Evolutionary conservation across 2,888 invertebrate species (phyloP).

Genomic region (Aproaerema taeniolella): DNA sequence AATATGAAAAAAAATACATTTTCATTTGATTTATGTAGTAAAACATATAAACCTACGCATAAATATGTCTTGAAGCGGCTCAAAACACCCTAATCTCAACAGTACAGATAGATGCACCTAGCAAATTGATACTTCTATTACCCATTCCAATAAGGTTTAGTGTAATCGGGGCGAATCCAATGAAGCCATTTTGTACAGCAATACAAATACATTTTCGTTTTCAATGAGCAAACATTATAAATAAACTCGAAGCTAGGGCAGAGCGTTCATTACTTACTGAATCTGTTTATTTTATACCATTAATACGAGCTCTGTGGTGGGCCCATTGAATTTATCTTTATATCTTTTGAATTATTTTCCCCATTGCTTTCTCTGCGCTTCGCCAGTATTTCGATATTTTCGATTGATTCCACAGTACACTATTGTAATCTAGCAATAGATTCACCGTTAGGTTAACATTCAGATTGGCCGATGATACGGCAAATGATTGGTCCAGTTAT

Average conservation of each 20-base stretch:
- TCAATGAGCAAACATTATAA: conserved; percentile 39
- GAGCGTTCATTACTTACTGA: conserved; percentile 39
- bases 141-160: conserved; percentile 44
- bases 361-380: conserved; percentile 23
- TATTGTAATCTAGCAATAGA: conserved; percentile 23
- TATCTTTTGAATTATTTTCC: conserved; percentile 42
- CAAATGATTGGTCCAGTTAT: conserved; percentile 52
- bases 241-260: conserved; percentile 30
- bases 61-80: too few species aligned
- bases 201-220: conserved; percentile 39
- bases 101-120: too few species aligned
- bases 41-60: too few species aligned
- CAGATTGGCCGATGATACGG: conserved; percentile 47
- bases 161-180: conserved; percentile 7
- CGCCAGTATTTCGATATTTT: conserved; percentile 36
- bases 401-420: conserved; percentile 41
- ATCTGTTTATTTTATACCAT: conserved; percentile 46
- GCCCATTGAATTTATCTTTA: conserved; percentile 50
- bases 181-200: conserved; percentile 15
- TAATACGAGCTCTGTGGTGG: conserved; percentile 44
- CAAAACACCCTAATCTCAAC: too few species aligned
- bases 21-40: too few species aligned
- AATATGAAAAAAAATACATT: too few species aligned
- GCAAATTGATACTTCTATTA: too few species aligned
- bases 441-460: conserved; percentile 42